These are phyloP conservation scores for Schizaphis graminum DNA, from an alignment of 2,888 invertebrate species.

Conservation along the genomic window DNA sequence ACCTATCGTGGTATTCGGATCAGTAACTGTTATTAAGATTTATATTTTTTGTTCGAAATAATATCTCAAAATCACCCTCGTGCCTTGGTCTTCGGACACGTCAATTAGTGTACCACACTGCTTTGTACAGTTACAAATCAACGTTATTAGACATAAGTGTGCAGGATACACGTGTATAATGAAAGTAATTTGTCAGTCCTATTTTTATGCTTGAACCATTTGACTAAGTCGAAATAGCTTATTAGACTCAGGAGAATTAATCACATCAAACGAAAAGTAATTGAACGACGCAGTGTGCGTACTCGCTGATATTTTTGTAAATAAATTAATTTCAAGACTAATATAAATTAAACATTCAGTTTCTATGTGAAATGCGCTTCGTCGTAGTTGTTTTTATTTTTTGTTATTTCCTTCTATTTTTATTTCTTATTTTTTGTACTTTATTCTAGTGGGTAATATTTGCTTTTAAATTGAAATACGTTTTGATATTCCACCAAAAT, in stretches of 20 bases:
- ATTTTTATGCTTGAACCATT: slow-evolving; percentile 39
- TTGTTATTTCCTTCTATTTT: slow-evolving; percentile 6
- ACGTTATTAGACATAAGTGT: slow-evolving; percentile 48
- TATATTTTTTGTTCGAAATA: not conserved
- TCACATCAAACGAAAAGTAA: slow-evolving; percentile 45
- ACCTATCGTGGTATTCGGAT: not conserved
- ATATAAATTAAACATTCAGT: slow-evolving; percentile 22
- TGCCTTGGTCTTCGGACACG: not conserved
- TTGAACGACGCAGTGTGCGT: not conserved
- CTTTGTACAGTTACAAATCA: slow-evolving; percentile 50
- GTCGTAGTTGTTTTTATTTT: not conserved
- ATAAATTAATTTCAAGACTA: slow-evolving; percentile 18
- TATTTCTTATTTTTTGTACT: not conserved
- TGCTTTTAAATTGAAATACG: not conserved
- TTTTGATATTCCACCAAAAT: not conserved
- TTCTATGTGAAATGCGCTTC: not conserved
- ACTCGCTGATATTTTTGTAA: not conserved
- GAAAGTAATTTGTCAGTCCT: slow-evolving; percentile 55
- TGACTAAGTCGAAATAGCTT: slow-evolving; percentile 37
- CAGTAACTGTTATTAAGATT: slow-evolving; percentile 13
- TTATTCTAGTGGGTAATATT: not conserved
- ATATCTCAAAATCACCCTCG: slow-evolving; percentile 4
- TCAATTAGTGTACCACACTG: slow-evolving; percentile 41
- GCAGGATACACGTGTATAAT: slow-evolving; percentile 3
- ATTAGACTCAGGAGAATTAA: slow-evolving; percentile 48